Percentiles rank a stretch among this genome's conserved stretches.
phyloP scores from a whole-genome alignment of 2,113 vertebrate genomes.

The Tragelaphus buxtoni region DNA sequence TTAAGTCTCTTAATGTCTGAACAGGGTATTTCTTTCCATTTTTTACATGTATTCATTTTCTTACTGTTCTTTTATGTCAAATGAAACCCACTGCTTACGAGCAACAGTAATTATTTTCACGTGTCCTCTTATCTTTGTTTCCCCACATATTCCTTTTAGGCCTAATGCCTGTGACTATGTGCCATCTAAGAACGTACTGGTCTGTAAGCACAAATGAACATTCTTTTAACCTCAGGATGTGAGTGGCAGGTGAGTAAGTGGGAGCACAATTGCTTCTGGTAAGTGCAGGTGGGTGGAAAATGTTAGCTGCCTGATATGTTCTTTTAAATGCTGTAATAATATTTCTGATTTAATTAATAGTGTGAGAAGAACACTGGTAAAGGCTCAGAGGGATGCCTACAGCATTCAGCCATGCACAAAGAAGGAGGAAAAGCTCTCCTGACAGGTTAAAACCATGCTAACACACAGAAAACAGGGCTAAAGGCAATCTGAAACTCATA shows the following conservation, averaged over 20 bases:
- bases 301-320: conserved; percentile 29
- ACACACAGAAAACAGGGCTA: not conserved
- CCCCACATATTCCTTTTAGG: not conserved
- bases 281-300: conserved; percentile 40
- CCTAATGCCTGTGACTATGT: not conserved
- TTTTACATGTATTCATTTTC: not conserved
- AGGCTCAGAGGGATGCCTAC: not conserved
- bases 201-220: not conserved
- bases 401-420: not conserved
- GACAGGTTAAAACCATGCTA: not conserved
- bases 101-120: conserved; percentile 14
- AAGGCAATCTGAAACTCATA: not conserved
- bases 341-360: conserved; percentile 62
- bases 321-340: conserved; percentile 50
- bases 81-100: not conserved
- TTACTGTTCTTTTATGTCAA: not conserved
- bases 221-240: not conserved
- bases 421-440: not conserved
- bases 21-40: not conserved
- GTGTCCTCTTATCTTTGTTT: not conserved
- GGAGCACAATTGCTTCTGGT: conserved; percentile 39
- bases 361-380: conserved; percentile 15
- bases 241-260: conserved; percentile 39
- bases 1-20: not conserved
- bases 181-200: not conserved